These are phyloP conservation scores for Squalus acanthias DNA, from an alignment of 2,797 vertebrate genomes.

Conservation along the genomic window DNA sequence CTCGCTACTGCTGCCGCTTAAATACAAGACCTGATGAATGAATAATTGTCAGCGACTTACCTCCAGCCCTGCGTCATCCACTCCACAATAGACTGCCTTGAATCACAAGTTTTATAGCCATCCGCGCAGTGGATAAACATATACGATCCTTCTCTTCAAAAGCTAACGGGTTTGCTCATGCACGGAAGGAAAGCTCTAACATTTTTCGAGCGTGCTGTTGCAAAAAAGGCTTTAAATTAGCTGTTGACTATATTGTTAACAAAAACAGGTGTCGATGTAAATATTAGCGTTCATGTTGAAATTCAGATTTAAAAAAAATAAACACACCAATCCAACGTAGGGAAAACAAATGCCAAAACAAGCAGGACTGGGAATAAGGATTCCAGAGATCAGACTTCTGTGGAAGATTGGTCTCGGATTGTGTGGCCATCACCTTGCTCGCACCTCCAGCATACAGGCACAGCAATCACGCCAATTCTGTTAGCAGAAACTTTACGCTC, in stretches of 20 bases:
- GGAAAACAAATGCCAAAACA: neutral
- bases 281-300: neutral
- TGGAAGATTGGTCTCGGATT: neutral
- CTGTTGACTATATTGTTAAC: neutral
- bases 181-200: too few species aligned
- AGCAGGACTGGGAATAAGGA: neutral
- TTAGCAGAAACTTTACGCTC: neutral
- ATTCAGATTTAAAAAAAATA: neutral
- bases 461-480: neutral
- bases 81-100: neutral
- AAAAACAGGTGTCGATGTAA: neutral
- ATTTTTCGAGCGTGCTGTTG: neutral
- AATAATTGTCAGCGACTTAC: slow-evolving; percentile 4
- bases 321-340: neutral
- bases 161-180: too few species aligned
- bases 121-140: neutral
- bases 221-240: neutral
- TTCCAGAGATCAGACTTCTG: neutral
- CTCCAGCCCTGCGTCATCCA: neutral
- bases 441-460: neutral
- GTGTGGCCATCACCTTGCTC: neutral
- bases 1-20: neutral
- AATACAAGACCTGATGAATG: slow-evolving; percentile 3
- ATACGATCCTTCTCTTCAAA: neutral
- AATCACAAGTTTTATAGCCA: neutral